Base-by-base conservation (phyloP, 2,888 invertebrate genomes). In the Dasysyrphus albostriatus region DNA sequence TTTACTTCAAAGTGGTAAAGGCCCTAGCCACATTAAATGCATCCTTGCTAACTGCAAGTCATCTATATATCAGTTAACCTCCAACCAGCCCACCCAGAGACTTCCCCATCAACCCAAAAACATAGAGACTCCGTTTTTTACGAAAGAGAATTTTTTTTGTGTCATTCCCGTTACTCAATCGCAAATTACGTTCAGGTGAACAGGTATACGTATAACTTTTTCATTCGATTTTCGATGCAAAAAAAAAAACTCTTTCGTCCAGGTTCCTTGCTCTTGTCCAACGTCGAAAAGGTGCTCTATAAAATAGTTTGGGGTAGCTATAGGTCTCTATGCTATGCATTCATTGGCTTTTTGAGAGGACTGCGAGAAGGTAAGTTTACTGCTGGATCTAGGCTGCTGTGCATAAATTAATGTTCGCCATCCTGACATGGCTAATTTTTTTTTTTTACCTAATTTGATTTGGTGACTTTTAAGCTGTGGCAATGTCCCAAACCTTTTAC, bases 171-270 rank as follows among this genome's bases (percentile, higher is more conserved):
- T 87, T 83, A 82, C 83, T 83, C 87, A 83, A 83, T 83, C 75
- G 83, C 78, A 87, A 79, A 87, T 87, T 83, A 87, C 78, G 75
- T 87, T 63, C 83, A 79, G 83, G 78, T 75, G 78, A 87, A 74
- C 83, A 83, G 83, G 83, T 87, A 78, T 83, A 87, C 82, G 83
- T 83, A 79, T 87, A 87, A 87, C 87, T 87, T 87, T 87, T 83
- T 87, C 83, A 87, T 87, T 87, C 83, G 83, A 87, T 87, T 87
- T 87, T 83, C 83, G 78, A 87, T 83, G 83, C 72, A 87, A 75
- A 49, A 87, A 87, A 87, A 75, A 49, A 87, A 87, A 77, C 70
- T 87, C 73, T 63, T 79, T 51, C 65, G 75, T 79, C 59, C 77
- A 76, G 54, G 49, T 44, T 49, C 8, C 34, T 44, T 61, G 9